Base-by-base conservation (phyloP, 2,888 invertebrate genomes). In the Eilema depressum region DNA sequence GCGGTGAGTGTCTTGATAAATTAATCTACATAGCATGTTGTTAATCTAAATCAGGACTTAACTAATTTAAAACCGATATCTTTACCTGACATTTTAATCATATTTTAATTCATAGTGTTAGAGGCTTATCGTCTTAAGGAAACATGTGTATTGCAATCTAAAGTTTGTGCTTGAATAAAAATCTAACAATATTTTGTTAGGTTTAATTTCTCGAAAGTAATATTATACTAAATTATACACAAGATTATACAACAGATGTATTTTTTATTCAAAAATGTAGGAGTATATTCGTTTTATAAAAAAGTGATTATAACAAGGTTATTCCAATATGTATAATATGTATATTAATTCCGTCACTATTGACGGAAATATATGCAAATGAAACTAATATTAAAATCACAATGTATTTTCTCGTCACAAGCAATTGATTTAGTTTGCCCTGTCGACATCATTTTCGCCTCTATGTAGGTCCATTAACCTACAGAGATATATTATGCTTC, bases 1-100 rank as follows among this genome's bases (percentile, higher is more conserved):
- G n/a, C n/a, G n/a, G n/a, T n/a, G n/a, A n/a, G n/a, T n/a, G n/a
- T 53, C n/a, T 20, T n/a, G 53, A 53, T 53, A 53, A 53, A 53
- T 53, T n/a, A 53, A n/a, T 53, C 20, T 47, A 47, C 20, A 47
- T 20, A 20, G 47, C 20, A 47, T 5, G 5, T 53, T 53, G 8
- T 53, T 53, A n/a, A 41, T 53, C 20, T n/a, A 53, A 53, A 53
- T 53, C 53, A 53, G 53, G 53, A 53, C 10, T 53, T 53, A 53
- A 53, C 53, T 53, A 10, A n/a, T 53, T 53, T n/a, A 53, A 53
- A 10, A 53, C 53, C 3, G 47, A 53, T 53, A 53, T 53, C 53
- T n/a, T 47, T 53, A n/a, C 53, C 53, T 53, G 53, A 53, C 53
- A 53, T 53, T 53, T n/a, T 53, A 53, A 53, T n/a, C 10, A 47